A percentile compares a stretch with the other conserved stretches of the same genome.
These are phyloP conservation scores for Meghimatium bilineatum DNA, from an alignment of 2,888 invertebrate genomes.

Conservation along the genomic window DNA sequence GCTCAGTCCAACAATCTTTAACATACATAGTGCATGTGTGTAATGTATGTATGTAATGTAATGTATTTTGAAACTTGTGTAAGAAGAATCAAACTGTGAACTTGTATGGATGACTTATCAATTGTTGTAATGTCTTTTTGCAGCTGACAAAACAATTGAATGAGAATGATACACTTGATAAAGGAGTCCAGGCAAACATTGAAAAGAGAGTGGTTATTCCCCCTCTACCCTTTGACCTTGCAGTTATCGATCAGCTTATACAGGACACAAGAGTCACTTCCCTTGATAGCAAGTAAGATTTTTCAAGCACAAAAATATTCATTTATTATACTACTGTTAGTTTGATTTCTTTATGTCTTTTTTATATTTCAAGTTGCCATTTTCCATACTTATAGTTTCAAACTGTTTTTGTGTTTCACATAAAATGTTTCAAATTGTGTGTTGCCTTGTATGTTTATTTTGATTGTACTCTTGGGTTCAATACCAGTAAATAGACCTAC, in stretches of 20 bases:
- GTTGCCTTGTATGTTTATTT: neutral
- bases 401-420: too few relatives aligned
- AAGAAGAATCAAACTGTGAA: too few relatives aligned
- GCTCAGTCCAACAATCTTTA: too few relatives aligned
- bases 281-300: constrained; percentile 76
- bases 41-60: too few relatives aligned
- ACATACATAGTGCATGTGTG: too few relatives aligned
- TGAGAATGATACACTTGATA: constrained; percentile 46
- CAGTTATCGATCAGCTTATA: constrained; percentile 72
- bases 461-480: neutral
- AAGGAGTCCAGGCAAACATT: constrained; percentile 60
- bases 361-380: too few relatives aligned
- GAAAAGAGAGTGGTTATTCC: constrained; percentile 56
- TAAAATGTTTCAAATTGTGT: neutral
- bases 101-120: neutral
- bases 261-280: constrained; percentile 73
- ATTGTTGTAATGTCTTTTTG: constrained; percentile 15
- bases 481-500: too few relatives aligned
- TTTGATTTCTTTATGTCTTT: too few relatives aligned
- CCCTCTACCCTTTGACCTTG: constrained; percentile 69
- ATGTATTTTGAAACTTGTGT: too few relatives aligned
- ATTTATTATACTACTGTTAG: too few relatives aligned
- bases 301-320: too few relatives aligned
- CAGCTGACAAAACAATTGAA: constrained; percentile 64
- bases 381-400: too few relatives aligned